Base-by-base conservation (phyloP, 2,888 invertebrate genomes). In the Nezara viridula region DNA sequence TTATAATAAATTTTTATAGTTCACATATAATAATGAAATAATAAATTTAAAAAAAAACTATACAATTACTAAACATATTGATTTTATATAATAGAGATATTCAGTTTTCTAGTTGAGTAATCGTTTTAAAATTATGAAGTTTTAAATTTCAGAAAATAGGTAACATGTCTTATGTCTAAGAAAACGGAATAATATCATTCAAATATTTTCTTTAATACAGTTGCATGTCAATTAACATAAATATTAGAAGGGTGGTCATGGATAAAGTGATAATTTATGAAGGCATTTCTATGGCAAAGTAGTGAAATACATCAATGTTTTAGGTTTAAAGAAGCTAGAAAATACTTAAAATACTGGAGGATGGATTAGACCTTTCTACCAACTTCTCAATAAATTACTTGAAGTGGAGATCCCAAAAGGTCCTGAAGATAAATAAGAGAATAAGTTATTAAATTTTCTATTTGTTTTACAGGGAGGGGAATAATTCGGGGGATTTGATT, bases 311-410 rank as follows among this genome's bases (percentile, higher is more conserved):
- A 73, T 73, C 32, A 73, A 73, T 73, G 66, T 73, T 73, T 73
- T 73, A 73, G 66, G 66, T 73, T 73, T 73, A 73, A 73, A 73
- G 66, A 73, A 73, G 66, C 32, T 73, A 73, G 66, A 73, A 73
- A 73, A 73, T 73, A 73, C 37, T 73, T 73, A 73, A 37, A 73
- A 19, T 7, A 73, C 19, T 37, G 37, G 66, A 73, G 66, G 66
- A 73, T 73, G 66, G 66, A 73, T 12, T 73, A 73, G 66, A 21
- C 66, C 66, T 73, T 27, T 37, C 66, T 21, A 73, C 19, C 66
- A 1, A 73, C 37, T 27, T 60, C 9, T 60, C 60, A 60, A 60
- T 60, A 60, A 27, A 60, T 60, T 60, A 60, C 60, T 60, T 14
- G 60, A 60, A 60, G 60, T 60, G 60, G 60, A 60, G 60, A 37